Base-by-base conservation (phyloP, 1,140 invertebrate species). In the Zaprionus ornatus region DNA sequence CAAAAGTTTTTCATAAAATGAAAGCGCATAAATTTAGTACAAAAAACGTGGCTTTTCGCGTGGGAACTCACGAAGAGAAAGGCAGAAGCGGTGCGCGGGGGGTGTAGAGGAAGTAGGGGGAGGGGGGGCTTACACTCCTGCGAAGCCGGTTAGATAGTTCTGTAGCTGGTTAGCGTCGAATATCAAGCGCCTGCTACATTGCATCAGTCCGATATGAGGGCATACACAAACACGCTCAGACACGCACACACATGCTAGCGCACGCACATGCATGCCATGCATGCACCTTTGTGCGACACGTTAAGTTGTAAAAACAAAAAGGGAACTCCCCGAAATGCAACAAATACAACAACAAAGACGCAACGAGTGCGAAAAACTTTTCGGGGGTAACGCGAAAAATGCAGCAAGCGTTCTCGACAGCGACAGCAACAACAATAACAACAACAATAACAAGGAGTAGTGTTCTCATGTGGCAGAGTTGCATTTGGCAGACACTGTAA, bases 1-100 rank as follows among this genome's bases (percentile, higher is more conserved):
- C 90, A 78, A 91, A 91, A 91, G 90, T 91, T 91, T 91, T 91
- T 88, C 86, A 88, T 82, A 82, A 91, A 91, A 91, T 90, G 82
- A 91, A 91, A 91, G 85, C 80, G 90, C 90, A 91, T 91, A 91
- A 91, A 91, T 91, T 91, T 91, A 77, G 77, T 90, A 80, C 57
- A 87, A 88, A 77, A 87, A 72, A 65, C 50, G 45, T 29, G 37
- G 21, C 21, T 50, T 42, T 23, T 32, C 32, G 29, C 21, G 40
- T 45, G 40, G 40, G 6, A 45, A 45, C 40, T 17, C 40, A 17
- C 56, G 63, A 29, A 37, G n/a, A 9, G 29, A 32, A 32, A 32
- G 29, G 29, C 29, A 54, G n/a, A 3, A 9, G 5, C 0, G 13
- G 32, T 48, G n/a, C 10, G 23, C 21, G 32, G 45, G 12, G n/a